Base-by-base conservation (phyloP, 2,113 vertebrate species). In the Cephalopterus ornatus region DNA sequence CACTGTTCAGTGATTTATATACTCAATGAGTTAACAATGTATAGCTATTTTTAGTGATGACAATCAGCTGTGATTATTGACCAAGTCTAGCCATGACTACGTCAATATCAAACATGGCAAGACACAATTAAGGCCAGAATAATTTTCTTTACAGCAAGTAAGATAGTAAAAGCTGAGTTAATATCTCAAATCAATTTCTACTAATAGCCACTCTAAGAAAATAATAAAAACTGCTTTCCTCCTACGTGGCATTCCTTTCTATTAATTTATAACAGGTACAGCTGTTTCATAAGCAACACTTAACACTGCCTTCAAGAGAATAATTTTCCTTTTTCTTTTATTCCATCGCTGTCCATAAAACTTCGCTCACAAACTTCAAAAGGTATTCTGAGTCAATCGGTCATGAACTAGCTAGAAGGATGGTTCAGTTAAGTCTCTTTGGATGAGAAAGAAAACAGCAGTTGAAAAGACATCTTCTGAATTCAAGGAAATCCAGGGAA, bases 151-250 rank as follows among this genome's bases (percentile, higher is more conserved):
- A 50, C 47, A 67, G 21, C n/a, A 55, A 72, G 35, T 6, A 67
- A 87, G n/a, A 16, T 42, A 59, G 35, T 86, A 87, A 92, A 33
- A 80, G 44, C 24, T 50, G 41, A 76, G 26, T 41, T 58, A 81
- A 58, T 66, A 83, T 65, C n/a, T 88, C 88, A 73, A 93, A 97
- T 94, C 81, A 85, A 94, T 96, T 93, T 79, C 26, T 79, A 17
- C 87, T 93, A 95, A 90, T 22, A 90, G 11, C 8, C 46, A 76
- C 46, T 88, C 79, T 8, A 90, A 92, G 44, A 94, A 88, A 85
- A 95, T 50, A 83, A 89, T 87, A 70, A 92, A 61, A 96, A 68
- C 15, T 73, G 23, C 58, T 92, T 92, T 85, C 59, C 23, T 78
- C 11, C 9, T 53, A 42, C 75, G 73, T 85, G 8, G 21, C 8